Percentiles rank a stretch among this genome's conserved stretches.
phyloP scores from a whole-genome alignment of 2,113 vertebrate genomes.

The Morone chrysops region DNA sequence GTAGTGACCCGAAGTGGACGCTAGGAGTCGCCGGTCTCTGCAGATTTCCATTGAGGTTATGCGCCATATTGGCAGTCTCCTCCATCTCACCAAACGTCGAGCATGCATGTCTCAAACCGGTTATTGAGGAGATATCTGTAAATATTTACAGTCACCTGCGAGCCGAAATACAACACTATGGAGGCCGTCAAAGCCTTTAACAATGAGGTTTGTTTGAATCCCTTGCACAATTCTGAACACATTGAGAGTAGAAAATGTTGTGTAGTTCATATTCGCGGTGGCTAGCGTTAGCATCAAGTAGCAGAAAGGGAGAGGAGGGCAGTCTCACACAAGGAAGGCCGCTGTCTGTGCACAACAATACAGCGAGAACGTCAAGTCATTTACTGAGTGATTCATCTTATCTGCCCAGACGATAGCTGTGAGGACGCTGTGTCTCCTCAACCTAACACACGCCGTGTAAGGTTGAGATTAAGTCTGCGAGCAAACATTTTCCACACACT shows the following conservation, averaged over 20 bases:
- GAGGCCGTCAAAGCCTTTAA: constrained; percentile 89
- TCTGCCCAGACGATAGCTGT: accelerated
- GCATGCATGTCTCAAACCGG: constrained; percentile 78
- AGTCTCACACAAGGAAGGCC: constrained; percentile 75
- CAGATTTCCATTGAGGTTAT: constrained; percentile 52
- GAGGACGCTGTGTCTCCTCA: background rate
- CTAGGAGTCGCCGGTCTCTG: constrained; percentile 62
- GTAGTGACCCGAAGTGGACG: constrained; percentile 10
- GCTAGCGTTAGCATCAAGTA: constrained; percentile 66
- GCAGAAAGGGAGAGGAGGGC: constrained; percentile 38
- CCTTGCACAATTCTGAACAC: background rate
- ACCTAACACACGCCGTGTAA: background rate
- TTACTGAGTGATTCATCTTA: background rate
- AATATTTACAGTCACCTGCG: constrained; percentile 57
- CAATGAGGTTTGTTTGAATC: constrained; percentile 84
- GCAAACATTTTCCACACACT: background rate
- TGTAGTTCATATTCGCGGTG: constrained; percentile 19
- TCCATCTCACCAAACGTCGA: constrained; percentile 80
- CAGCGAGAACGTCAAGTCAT: too few species aligned
- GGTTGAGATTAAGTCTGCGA: background rate
- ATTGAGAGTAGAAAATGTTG: background rate
- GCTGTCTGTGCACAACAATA: constrained; percentile 39
- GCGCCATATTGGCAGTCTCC: constrained; percentile 86
- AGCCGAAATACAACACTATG: constrained; percentile 76
- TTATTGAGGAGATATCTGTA: constrained; percentile 69